Conservation (phyloP, 2,113 vertebrate genomes). For the Illadopsis cleaveri region DNA sequence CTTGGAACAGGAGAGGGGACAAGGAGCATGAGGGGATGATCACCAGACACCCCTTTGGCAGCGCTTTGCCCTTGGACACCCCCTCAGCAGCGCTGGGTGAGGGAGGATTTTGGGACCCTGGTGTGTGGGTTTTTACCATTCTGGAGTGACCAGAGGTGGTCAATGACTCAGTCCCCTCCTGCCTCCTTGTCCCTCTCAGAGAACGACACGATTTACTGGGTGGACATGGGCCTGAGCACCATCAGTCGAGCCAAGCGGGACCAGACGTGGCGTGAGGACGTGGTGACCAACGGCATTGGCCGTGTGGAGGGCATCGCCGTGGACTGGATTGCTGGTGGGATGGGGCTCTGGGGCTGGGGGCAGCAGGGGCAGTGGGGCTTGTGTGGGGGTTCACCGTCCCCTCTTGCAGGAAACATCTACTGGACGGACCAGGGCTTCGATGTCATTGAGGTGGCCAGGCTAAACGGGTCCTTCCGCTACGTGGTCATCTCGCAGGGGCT, state of each 20-base stretch:
- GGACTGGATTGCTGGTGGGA: conserved; percentile 93
- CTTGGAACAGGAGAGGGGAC: not conserved
- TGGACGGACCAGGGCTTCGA: conserved; percentile 98
- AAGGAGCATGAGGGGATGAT: accelerated
- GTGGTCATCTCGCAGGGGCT: conserved; percentile 96
- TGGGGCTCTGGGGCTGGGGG: accelerated
- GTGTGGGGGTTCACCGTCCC: accelerated
- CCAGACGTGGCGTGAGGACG: conserved; percentile 95
- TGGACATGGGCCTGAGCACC: conserved; percentile 96
- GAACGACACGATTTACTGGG: conserved; percentile 98
- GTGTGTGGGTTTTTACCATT: not conserved
- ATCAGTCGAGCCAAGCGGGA: conserved; percentile 95
- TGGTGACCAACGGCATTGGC: conserved; percentile 95
- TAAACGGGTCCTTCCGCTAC: conserved; percentile 97
- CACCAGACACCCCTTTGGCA: not conserved
- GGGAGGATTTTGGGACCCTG: not conserved
- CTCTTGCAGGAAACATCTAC: conserved; percentile 92
- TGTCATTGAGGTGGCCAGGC: conserved; percentile 94
- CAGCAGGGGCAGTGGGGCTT: accelerated
- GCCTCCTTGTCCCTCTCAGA: conserved; percentile 68
- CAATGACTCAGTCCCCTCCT: not conserved
- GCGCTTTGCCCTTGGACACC: accelerated
- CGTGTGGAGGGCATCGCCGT: conserved; percentile 95
- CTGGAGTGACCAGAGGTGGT: not conserved
- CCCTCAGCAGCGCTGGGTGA: accelerated